Evolutionary conservation across 1,140 invertebrate species (phyloP).

Genomic region (Hirudo medicinalis): DNA sequence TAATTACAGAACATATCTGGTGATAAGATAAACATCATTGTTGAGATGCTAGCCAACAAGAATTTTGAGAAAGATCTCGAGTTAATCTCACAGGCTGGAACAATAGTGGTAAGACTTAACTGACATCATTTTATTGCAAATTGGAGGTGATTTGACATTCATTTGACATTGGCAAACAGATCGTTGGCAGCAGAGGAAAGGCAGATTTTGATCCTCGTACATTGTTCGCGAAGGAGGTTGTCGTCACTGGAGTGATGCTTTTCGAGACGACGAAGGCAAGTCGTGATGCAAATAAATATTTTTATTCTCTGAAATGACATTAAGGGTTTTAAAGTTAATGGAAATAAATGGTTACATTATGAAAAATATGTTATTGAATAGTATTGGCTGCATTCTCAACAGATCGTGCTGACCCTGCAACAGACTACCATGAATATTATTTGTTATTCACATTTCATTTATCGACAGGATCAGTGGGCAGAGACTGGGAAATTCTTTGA

Average conservation of each 20-base stretch:
- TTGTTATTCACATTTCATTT: constrained; percentile 23
- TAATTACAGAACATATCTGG: no score
- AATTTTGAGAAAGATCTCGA: constrained; percentile 46
- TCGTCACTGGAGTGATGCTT: constrained; percentile 42
- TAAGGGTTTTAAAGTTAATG: not conserved
- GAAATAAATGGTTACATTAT: constrained; percentile 2
- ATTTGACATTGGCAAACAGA: constrained; percentile 27
- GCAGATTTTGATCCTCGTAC: constrained; percentile 44
- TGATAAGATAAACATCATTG: constrained; percentile 46
- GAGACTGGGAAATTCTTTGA: constrained; percentile 36
- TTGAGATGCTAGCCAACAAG: constrained; percentile 50
- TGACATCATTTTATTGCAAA: no score
- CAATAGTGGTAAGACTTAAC: constrained; percentile 42
- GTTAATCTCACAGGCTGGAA: constrained; percentile 41
- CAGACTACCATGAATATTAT: constrained; percentile 5
- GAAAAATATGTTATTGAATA: constrained; percentile 10
- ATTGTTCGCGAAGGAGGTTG: constrained; percentile 45
- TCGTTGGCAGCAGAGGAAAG: constrained; percentile 45
- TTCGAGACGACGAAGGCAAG: constrained; percentile 36
- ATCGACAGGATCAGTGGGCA: constrained; percentile 40
- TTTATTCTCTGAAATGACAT: constrained; percentile 7
- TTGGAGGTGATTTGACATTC: no score
- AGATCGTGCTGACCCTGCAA: no score
- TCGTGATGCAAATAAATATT: not conserved
- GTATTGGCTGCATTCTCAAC: constrained; percentile 12